Base-by-base conservation (phyloP, 2,888 invertebrate genomes). In the Eumacrocentrus americanus region DNA sequence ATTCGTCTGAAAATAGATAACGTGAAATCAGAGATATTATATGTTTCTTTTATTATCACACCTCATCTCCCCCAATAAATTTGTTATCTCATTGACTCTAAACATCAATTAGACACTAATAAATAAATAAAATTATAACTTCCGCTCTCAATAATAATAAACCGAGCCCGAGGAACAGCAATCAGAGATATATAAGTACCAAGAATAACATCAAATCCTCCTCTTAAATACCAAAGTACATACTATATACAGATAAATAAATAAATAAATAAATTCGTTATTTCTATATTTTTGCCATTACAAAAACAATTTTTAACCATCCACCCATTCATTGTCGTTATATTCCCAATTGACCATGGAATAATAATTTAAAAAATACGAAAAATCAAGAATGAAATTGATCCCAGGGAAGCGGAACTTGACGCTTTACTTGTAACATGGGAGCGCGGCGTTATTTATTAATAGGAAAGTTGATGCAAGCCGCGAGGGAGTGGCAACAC, bases 381-480 rank as follows among this genome's bases (percentile, higher is more conserved):
- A 44, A 55, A n/a, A 44, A 38, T 14, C 34, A 54, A 60, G 12
- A 50, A 57, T 25, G 20, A 48, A 46, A 58, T 47, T 47, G 53
- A 42, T 50, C 47, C 42, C 12, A 25, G 46, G 50, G 44, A 60
- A 63, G 63, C 63, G 62, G 61, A 62, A 66, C 67, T 64, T 62
- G 58, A 55, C 59, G 66, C 61, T 74, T 72, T 65, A 66, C 68
- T 66, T 69, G 69, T 72, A 68, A 74, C 61, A 69, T 68, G 67
- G 29, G 67, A 67, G 67, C 71, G 67, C 63, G 62, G 63, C 66
- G 73, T 76, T 76, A 77, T 76, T 76, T 76, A 76, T 77, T 77
- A 77, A 77, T 77, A 77, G 76, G 73, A 69, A 72, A 71, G 69
- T 69, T 65, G 67, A 69, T 66, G 67, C 69, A 70, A 67, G 58